Percentiles rank a stretch among this genome's conserved stretches.
These are phyloP conservation scores for Chromis chromis DNA, from an alignment of 2,797 vertebrate species.

Conservation along the genomic window DNA sequence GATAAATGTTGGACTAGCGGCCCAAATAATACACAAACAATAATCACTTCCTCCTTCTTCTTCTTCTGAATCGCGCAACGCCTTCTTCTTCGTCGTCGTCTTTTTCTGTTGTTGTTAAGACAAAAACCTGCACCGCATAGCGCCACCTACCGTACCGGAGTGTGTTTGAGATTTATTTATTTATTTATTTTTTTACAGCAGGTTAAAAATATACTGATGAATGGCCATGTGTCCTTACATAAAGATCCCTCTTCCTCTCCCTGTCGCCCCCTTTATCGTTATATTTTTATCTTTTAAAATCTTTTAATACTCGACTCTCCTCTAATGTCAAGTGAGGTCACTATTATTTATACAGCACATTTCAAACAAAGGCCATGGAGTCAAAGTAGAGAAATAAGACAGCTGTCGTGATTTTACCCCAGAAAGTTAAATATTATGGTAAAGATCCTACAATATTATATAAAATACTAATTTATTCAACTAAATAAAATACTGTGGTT, in stretches of 20 bases:
- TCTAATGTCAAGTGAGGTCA: not conserved
- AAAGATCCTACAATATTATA: too few species aligned
- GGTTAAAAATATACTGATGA: not conserved
- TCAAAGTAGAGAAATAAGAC: not conserved
- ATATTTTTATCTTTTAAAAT: not conserved
- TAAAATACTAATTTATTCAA: too few species aligned
- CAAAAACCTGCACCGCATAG: rapidly evolving
- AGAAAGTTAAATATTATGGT: too few species aligned
- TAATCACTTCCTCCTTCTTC: slow-evolving; percentile 49
- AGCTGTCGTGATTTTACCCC: not conserved
- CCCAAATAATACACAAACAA: slow-evolving; percentile 4
- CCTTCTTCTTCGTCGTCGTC: slow-evolving; percentile 6
- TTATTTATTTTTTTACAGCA: not conserved
- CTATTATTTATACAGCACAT: too few species aligned
- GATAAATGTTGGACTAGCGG: not conserved
- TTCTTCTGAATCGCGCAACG: not conserved
- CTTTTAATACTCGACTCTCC: not conserved
- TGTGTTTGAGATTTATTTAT: not conserved
- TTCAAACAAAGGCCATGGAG: too few species aligned
- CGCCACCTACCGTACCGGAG: slow-evolving; percentile 32
- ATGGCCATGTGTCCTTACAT: not conserved
- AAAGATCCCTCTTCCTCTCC: not conserved
- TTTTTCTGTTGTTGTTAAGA: not conserved
- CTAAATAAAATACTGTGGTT: too few species aligned
- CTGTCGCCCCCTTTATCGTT: not conserved